Evolutionary conservation across 2,113 vertebrate species (phyloP), one percentile per base, ranked within the genome.

Genomic region (Osmerus mordax): DNA sequence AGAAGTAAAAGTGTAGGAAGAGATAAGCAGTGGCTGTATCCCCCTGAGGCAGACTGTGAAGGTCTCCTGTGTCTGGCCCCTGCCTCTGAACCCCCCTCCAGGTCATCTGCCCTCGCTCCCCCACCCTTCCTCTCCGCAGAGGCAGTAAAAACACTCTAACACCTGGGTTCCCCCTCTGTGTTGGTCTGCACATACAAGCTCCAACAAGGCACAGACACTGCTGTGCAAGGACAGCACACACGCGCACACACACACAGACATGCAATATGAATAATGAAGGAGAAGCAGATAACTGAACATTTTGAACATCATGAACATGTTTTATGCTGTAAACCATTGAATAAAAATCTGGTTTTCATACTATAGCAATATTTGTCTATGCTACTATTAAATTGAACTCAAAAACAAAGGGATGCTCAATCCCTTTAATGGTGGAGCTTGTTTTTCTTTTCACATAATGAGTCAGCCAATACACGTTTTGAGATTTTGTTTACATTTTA

Each of bases 151-250:
- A 91, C 84, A 91, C 86, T 86, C 75, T 88, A 90, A 87, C 91
- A 92, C 90, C 91, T 92, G 89, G 89, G 87, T 90, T 86, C 90
- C 78, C 84, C 84, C 81, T 86, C 79, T 75, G 74, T 92, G 92
- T 88, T 89, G 93, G 83, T 87, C 91, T 72, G 80, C 92, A 90
- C 92, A 91, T 92, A 92, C 91, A 83, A 92, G 92, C 93, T 94
- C 79, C 77, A 85, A 91, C 86, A 82, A 79, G 72, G 59, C 71
- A 81, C 82, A 41, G 75, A 86, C 74, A 41, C 63, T 65, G 76
- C 87, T 84, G 65, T 51, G 62, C 66, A 55, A 55, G 77, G 79
- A 83, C 73, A 86, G 61, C 47, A 61, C 56, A 72, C 69, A 36
- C 61, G 63, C 23, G 65, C 75, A 72, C 69, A 62, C 71, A 53